These are phyloP conservation scores for Butorides virescens DNA, from an alignment of 2,113 vertebrate genomes.

Conservation along the genomic window DNA sequence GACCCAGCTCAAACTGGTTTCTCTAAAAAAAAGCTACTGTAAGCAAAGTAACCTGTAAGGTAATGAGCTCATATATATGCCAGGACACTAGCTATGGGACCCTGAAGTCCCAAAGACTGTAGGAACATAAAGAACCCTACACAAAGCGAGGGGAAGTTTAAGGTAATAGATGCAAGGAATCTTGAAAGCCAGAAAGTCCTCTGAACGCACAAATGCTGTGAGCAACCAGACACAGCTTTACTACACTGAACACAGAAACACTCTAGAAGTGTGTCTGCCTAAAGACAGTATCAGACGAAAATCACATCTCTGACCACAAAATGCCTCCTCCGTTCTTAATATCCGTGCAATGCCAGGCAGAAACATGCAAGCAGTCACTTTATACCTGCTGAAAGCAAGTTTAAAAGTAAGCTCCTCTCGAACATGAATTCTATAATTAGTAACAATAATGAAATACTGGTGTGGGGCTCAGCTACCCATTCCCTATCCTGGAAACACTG, in stretches of 20 bases:
- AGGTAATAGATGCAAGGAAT: not conserved
- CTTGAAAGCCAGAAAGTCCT: not conserved
- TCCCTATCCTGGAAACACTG: not conserved
- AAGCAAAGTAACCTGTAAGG: not conserved
- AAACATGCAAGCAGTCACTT: not conserved
- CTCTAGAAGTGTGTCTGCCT: not conserved
- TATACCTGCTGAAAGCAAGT: fast-evolving
- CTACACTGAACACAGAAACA: not conserved
- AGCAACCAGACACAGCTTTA: not conserved
- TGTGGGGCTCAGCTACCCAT: not conserved
- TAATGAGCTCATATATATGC: constrained; percentile 34
- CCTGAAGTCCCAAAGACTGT: not conserved
- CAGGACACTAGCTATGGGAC: not conserved
- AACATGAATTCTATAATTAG: not conserved
- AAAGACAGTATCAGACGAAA: not conserved
- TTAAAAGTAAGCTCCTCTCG: not conserved
- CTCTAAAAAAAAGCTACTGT: not conserved
- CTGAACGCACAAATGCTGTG: not conserved
- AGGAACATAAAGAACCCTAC: not conserved
- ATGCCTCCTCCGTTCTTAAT: not conserved
- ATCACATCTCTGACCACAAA: not conserved
- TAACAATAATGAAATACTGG: not conserved
- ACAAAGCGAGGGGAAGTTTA: not conserved
- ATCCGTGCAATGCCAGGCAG: not conserved
- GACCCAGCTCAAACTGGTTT: not conserved